A percentile compares a stretch with the other conserved stretches of the same genome.
Evolutionary conservation across 2,797 vertebrate genomes (phyloP).

Genomic region (Sebastes itinus): DNA sequence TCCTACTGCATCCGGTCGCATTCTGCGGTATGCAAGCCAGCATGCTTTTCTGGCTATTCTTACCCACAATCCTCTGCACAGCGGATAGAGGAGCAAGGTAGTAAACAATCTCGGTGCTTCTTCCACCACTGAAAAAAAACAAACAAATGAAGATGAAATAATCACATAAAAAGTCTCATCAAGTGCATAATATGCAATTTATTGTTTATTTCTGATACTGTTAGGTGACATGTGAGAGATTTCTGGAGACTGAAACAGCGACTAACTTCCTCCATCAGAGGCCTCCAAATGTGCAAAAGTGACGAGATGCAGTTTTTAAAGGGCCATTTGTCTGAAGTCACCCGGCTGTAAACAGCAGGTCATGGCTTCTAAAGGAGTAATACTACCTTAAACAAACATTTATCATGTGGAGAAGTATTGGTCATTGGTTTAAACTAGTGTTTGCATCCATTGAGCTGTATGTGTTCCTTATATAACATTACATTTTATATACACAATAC

Average conservation of each 20-base stretch:
- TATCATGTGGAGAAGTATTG: constrained; percentile 42
- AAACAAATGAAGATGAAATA: neutral
- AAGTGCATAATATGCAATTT: constrained; percentile 48
- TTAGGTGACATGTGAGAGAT: constrained; percentile 57
- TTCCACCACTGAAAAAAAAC: neutral
- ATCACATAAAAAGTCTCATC: neutral
- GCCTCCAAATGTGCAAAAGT: constrained; percentile 75
- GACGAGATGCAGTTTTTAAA: constrained; percentile 76
- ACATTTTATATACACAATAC: constrained; percentile 88
- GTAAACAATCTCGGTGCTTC: neutral
- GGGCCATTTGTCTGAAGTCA: constrained; percentile 71
- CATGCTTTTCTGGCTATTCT: too few species aligned
- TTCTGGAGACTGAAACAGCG: constrained; percentile 49
- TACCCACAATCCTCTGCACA: too few species aligned
- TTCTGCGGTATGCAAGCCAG: too few species aligned
- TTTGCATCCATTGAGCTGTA: constrained; percentile 87
- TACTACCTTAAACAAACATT: constrained; percentile 48
- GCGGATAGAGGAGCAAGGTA: neutral
- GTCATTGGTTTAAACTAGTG: constrained; percentile 76
- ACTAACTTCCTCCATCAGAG: constrained; percentile 51
- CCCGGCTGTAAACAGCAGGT: constrained; percentile 56
- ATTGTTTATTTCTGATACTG: constrained; percentile 64
- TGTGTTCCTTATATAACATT: constrained; percentile 83
- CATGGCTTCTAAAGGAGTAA: constrained; percentile 59
- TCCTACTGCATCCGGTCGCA: too few species aligned